These are phyloP conservation scores for Chelon labrosus DNA, from an alignment of 2,797 vertebrate genomes.

Conservation along the genomic window DNA sequence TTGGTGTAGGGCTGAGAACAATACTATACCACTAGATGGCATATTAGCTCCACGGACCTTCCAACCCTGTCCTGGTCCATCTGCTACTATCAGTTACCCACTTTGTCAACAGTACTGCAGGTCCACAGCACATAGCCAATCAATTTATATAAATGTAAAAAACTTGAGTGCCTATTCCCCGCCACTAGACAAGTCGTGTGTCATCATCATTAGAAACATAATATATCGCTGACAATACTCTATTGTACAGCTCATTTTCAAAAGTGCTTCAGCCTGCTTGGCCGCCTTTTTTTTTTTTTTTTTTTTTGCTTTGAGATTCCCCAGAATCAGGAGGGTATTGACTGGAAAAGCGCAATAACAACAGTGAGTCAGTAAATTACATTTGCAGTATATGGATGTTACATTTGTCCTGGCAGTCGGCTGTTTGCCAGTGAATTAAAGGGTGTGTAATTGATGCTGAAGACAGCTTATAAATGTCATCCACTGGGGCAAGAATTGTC, in stretches of 20 bases:
- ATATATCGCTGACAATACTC: slow-evolving; percentile 69
- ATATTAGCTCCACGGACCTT: slow-evolving; percentile 37
- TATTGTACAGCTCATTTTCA: slow-evolving; percentile 71
- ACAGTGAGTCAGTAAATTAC: slow-evolving; percentile 54
- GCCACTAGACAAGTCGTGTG: slow-evolving; percentile 47
- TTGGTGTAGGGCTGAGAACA: too few species aligned
- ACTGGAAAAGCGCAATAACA: slow-evolving; percentile 65
- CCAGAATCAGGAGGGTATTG: slow-evolving; percentile 59
- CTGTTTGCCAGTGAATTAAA: slow-evolving; percentile 39
- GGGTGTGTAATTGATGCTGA: slow-evolving; percentile 16
- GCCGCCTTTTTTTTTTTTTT: slow-evolving; percentile 6
- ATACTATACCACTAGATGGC: slow-evolving; percentile 74
- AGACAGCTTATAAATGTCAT: slow-evolving; percentile 41
- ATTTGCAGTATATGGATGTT: slow-evolving; percentile 52
- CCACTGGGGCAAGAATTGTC: slow-evolving; percentile 5
- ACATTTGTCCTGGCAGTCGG: slow-evolving; percentile 48
- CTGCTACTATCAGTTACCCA: slow-evolving; percentile 45
- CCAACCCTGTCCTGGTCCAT: slow-evolving; percentile 2
- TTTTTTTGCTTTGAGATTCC: slow-evolving; percentile 21
- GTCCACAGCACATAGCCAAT: slow-evolving; percentile 55
- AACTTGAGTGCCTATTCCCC: slow-evolving; percentile 45
- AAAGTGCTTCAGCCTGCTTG: slow-evolving; percentile 55
- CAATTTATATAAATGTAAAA: slow-evolving; percentile 59
- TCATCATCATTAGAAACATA: slow-evolving; percentile 69
- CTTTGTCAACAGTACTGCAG: slow-evolving; percentile 65